phyloP scores from a whole-genome alignment of 1,140 invertebrate genomes.

The Lutraria rhynchaena region DNA sequence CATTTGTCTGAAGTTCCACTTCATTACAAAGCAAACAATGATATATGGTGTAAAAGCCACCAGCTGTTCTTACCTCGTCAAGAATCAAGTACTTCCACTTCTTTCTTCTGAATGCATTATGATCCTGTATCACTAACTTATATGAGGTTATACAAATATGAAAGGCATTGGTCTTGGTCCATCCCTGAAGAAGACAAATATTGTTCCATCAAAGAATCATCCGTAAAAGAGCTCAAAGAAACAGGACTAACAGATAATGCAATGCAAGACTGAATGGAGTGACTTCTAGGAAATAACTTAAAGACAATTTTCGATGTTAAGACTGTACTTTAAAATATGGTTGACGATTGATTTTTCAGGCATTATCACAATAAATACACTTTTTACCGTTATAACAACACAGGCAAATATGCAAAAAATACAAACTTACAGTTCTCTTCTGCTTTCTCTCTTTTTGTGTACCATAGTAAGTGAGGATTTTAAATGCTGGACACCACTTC shows the following conservation, averaged over 20 bases:
- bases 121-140: conserved; percentile 99
- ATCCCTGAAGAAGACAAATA: no score
- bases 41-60: neutral
- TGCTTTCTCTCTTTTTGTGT: conserved; percentile 97
- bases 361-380: no score
- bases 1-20: no score
- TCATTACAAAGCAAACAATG: no score
- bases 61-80: conserved; percentile 87
- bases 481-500: conserved; percentile 99
- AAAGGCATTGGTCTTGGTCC: conserved; percentile 99
- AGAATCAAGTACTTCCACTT: conserved; percentile 99
- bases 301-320: neutral
- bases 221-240: neutral
- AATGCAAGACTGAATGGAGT: neutral
- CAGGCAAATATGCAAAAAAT: no score
- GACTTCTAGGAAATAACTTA: neutral
- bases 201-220: neutral
- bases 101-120: conserved; percentile 98
- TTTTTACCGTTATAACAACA: no score
- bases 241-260: neutral
- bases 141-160: conserved; percentile 99
- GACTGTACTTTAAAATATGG: neutral
- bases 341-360: no score
- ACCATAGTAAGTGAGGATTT: conserved; percentile 99
- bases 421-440: conserved; percentile 87